Conservation (phyloP, 2,888 invertebrate genomes). For the Pachliopta kotzebuea region DNA sequence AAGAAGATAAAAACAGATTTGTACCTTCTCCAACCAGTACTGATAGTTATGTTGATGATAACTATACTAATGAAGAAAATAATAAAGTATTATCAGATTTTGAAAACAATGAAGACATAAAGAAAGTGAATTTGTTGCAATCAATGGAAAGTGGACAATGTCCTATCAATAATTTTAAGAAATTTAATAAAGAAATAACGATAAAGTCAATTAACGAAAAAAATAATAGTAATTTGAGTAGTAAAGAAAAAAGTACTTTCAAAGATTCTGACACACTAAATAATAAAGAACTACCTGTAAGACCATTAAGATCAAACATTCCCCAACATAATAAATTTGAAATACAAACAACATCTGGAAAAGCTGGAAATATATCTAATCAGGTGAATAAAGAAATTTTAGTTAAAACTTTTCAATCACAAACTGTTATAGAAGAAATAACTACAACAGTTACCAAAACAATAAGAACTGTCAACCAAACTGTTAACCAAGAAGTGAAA, state of each 20-base stretch:
- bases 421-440: conserved; percentile 72
- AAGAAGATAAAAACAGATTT: conserved; percentile 39
- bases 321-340: conserved; percentile 32
- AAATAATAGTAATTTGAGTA: conserved; percentile 34
- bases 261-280: conserved; percentile 19
- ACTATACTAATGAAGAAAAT: conserved; percentile 40
- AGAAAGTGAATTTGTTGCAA: conserved; percentile 6
- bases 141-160: conserved; percentile 34
- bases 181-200: conserved; percentile 52
- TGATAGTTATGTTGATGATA: conserved; percentile 46
- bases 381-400: conserved; percentile 65
- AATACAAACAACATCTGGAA: conserved; percentile 41
- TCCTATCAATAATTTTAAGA: conserved; percentile 48
- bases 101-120: conserved; percentile 41
- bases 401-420: conserved; percentile 67
- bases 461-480: conserved; percentile 68
- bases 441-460: conserved; percentile 76
- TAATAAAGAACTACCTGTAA: conserved; percentile 45
- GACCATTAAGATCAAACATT: conserved; percentile 43
- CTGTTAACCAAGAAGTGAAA: conserved; percentile 59
- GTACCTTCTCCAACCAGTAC: conserved; percentile 55
- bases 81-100: conserved; percentile 43
- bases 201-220: conserved; percentile 42
- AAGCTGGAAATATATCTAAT: conserved; percentile 44
- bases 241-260: conserved; percentile 32